These are phyloP conservation scores for Leptinotarsa peninsularis DNA, from an alignment of 2,888 invertebrate genomes.

Conservation along the genomic window DNA sequence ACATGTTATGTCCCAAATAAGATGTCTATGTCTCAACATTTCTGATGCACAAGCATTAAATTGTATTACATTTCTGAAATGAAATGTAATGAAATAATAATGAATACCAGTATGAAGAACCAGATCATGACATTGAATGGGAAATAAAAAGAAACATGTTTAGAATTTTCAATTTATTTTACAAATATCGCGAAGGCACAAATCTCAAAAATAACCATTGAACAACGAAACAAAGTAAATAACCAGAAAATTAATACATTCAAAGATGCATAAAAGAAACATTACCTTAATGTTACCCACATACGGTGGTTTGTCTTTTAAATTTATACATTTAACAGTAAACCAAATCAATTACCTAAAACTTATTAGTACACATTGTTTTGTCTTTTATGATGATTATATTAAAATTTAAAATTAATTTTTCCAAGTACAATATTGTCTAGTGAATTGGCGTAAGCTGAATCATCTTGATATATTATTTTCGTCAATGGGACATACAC, in stretches of 20 bases:
- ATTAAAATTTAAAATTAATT: conserved; percentile 21
- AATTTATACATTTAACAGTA: conserved; percentile 42
- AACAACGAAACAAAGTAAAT: conserved; percentile 55
- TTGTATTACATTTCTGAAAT: no score
- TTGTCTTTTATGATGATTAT: conserved; percentile 24
- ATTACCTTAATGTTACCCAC: not conserved
- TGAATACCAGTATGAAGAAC: no score
- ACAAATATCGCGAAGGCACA: conserved; percentile 64
- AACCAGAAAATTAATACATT: conserved; percentile 42
- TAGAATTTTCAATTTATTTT: conserved; percentile 55
- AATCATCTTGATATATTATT: conserved; percentile 42
- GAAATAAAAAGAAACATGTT: conserved; percentile 21
- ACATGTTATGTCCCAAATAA: no score
- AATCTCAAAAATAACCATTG: conserved; percentile 63
- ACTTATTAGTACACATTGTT: conserved; percentile 40
- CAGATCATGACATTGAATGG: not conserved
- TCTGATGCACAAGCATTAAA: no score
- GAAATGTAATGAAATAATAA: no score
- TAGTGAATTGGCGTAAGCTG: conserved; percentile 34
- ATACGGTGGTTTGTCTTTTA: not conserved
- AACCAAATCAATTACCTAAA: conserved; percentile 45
- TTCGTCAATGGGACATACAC: conserved; percentile 30
- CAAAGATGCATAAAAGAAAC: conserved; percentile 32
- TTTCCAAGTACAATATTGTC: conserved; percentile 35
- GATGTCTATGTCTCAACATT: no score